Evolutionary conservation across 2,888 invertebrate species (phyloP), one percentile per base, ranked within the genome.

Genomic region (Aporophyla nigra): DNA sequence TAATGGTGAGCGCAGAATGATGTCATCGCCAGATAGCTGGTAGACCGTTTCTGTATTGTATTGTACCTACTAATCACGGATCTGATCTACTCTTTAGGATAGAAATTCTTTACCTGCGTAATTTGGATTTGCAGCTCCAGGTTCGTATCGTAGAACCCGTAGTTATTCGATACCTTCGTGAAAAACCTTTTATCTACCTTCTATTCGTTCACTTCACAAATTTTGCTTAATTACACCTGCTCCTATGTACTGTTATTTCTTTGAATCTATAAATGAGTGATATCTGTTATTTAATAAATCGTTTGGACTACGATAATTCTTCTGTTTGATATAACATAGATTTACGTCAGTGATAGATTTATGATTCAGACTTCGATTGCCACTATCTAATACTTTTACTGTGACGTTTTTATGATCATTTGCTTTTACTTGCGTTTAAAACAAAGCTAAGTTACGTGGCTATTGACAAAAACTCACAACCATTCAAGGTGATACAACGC

Each of bases 311-410:
- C n/a, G n/a, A 67, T 53, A 66, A 56, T 54, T 76, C 21, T 62
- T 61, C 56, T 24, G 27, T n/a, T 62, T 74, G 54, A 80, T 85
- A 69, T 43, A 75, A 56, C 59, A 49, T 40, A 24, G 59, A 7
- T 51, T 82, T 71, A 72, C 69, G 71, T 76, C 71, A 66, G 12
- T 59, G 27, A 76, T 58, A 58, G 56, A 79, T 84, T 85, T 79
- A 75, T 77, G 66, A 69, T 56, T 68, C 54, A 54, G 69, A 66
- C 27, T 53, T 84, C 56, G 43, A 78, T 69, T 63, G 59, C 72
- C 21, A 49, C 61, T 68, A 84, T 75, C 69, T 27, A 71, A 71
- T 71, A 69, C 46, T 75, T 71, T 54, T 51, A 68, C 33, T 56
- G 24, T 72, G 51, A 61, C n/a, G 54, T 69, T 72, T 81, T 81